These are phyloP conservation scores for Tillus elongatus DNA, from an alignment of 2,888 invertebrate genomes.

Conservation along the genomic window DNA sequence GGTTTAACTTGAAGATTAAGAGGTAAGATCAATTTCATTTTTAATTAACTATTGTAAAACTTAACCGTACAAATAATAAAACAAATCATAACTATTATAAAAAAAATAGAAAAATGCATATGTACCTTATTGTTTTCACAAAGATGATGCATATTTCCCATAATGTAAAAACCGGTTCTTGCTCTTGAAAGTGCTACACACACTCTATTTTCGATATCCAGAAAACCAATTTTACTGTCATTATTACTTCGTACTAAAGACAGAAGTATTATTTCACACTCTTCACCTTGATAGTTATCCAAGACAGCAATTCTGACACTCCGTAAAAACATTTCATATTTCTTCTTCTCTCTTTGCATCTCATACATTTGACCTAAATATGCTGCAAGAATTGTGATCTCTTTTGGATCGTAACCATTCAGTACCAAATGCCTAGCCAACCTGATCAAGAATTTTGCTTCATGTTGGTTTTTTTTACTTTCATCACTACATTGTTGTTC, in stretches of 20 bases:
- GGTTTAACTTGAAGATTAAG: too few relatives aligned
- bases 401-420: conserved; percentile 49
- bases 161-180: conserved; percentile 59
- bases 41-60: too few relatives aligned
- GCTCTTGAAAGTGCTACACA: conserved; percentile 73
- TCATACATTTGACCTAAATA: conserved; percentile 62
- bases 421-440: conserved; percentile 53
- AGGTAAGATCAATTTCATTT: too few relatives aligned
- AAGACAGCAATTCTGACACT: conserved; percentile 57
- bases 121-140: conserved; percentile 42
- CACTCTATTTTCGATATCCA: conserved; percentile 59
- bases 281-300: conserved; percentile 77
- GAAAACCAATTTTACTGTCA: conserved; percentile 59
- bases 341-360: conserved; percentile 43
- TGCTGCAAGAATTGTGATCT: conserved; percentile 65
- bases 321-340: conserved; percentile 17
- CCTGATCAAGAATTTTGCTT: conserved; percentile 54
- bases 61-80: too few relatives aligned
- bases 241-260: conserved; percentile 70
- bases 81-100: too few relatives aligned
- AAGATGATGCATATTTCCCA: conserved; percentile 60
- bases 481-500: conserved; percentile 49
- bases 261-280: conserved; percentile 67
- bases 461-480: conserved; percentile 54
- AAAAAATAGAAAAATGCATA: too few relatives aligned